phyloP scores from a whole-genome alignment of 2,113 vertebrate species.

The Podarcis muralis region DNA sequence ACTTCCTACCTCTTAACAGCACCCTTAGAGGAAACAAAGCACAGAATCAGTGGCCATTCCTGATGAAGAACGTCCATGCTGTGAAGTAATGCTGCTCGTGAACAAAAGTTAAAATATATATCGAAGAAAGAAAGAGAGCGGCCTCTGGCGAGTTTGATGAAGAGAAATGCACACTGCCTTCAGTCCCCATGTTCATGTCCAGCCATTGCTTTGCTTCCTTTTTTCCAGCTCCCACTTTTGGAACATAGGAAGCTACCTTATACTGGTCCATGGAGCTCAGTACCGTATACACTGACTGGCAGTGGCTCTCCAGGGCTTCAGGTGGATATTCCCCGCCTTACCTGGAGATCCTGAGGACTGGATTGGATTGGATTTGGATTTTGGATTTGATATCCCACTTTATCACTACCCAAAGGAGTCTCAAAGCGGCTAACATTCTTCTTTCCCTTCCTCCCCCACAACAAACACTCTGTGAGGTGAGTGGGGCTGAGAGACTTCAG shows the following conservation, averaged over 20 bases:
- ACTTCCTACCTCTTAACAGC: not conserved
- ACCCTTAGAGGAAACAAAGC: conserved; percentile 10
- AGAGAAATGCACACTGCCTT: conserved; percentile 6
- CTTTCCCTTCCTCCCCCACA: no score
- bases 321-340: no score
- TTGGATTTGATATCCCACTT: no score
- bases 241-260: not conserved
- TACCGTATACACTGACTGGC: not conserved
- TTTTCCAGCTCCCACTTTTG: not conserved
- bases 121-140: not conserved
- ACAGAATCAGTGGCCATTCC: conserved; percentile 28
- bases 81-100: not conserved
- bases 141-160: conserved; percentile 4
- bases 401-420: no score
- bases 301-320: not conserved
- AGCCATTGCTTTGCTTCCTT: not conserved
- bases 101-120: not conserved
- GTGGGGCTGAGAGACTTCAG: no score
- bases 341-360: no score
- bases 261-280: not conserved
- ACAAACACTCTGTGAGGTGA: no score
- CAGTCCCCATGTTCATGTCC: not conserved
- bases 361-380: no score
- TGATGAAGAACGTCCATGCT: not conserved
- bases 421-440: no score